Conservation (phyloP, 2,888 invertebrate species). For the Eubasilissa splendida region DNA sequence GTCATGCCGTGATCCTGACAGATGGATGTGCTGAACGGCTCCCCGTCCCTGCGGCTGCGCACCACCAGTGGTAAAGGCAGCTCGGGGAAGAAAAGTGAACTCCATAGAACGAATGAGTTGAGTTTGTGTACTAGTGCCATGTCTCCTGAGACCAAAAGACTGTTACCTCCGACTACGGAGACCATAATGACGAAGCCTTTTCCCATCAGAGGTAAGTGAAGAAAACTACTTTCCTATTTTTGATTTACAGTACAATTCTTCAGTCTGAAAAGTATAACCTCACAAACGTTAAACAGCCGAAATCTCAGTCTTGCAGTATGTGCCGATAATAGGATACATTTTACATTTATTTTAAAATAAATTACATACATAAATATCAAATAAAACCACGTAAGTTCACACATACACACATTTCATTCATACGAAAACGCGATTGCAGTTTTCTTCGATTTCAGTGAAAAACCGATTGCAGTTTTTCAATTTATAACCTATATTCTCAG, state of each 20-base stretch:
- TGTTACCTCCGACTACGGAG: constrained; percentile 85
- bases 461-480: too few species aligned
- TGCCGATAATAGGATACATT: not conserved
- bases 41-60: constrained; percentile 67
- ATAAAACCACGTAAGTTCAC: too few species aligned
- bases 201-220: constrained; percentile 82
- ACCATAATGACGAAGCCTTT: constrained; percentile 93
- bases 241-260: not conserved
- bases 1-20: constrained; percentile 68
- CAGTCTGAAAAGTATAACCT: constrained; percentile 8
- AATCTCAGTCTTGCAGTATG: not conserved
- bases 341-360: not conserved
- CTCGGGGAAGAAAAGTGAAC: constrained; percentile 37
- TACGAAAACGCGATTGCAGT: too few species aligned
- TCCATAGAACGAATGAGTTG: constrained; percentile 68
- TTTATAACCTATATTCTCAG: too few species aligned
- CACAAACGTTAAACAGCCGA: constrained; percentile 4
- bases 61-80: constrained; percentile 35
- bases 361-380: too few species aligned
- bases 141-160: constrained; percentile 78
- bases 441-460: too few species aligned
- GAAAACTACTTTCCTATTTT: not conserved
- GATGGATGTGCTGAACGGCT: constrained; percentile 69
- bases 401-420: too few species aligned
- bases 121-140: constrained; percentile 80